Percentiles rank a stretch among this genome's conserved stretches.
These are phyloP conservation scores for Eclectus roratus DNA, from an alignment of 2,113 vertebrate species.

Conservation along the genomic window DNA sequence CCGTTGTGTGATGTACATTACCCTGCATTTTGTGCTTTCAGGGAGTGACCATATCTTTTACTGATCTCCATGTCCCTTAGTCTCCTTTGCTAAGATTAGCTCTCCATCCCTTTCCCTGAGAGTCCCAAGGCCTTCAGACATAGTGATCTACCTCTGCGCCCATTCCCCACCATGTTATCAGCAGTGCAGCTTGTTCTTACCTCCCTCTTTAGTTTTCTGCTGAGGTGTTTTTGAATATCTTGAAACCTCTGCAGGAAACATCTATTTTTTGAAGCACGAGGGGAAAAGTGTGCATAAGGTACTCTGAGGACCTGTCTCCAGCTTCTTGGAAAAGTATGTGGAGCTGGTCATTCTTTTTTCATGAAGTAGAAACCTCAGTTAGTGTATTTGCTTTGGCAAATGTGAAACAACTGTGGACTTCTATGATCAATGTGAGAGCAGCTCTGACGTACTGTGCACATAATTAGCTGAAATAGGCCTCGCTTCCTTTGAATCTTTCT, in stretches of 20 bases:
- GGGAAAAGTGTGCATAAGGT: accelerated
- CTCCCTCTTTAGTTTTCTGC: not conserved
- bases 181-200: not conserved
- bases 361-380: not conserved
- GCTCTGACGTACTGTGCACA: not conserved
- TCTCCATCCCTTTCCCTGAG: not conserved
- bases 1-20: not conserved
- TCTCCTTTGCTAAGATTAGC: not conserved
- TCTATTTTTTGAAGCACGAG: not conserved
- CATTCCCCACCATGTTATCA: not conserved
- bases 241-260: not conserved
- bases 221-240: not conserved
- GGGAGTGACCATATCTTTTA: not conserved
- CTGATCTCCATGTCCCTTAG: not conserved
- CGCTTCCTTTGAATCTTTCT: not conserved
- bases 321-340: not conserved
- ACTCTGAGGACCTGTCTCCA: not conserved
- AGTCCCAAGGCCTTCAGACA: not conserved
- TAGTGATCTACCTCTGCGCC: not conserved
- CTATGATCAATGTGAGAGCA: accelerated
- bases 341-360: not conserved
- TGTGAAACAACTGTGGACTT: not conserved
- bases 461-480: not conserved
- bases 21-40: not conserved
- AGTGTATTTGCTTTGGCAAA: not conserved